A percentile compares a stretch with the other conserved stretches of the same genome.
These are phyloP conservation scores for Coranthus polyacanthus DNA, from an alignment of 2,797 vertebrate species.

Conservation along the genomic window DNA sequence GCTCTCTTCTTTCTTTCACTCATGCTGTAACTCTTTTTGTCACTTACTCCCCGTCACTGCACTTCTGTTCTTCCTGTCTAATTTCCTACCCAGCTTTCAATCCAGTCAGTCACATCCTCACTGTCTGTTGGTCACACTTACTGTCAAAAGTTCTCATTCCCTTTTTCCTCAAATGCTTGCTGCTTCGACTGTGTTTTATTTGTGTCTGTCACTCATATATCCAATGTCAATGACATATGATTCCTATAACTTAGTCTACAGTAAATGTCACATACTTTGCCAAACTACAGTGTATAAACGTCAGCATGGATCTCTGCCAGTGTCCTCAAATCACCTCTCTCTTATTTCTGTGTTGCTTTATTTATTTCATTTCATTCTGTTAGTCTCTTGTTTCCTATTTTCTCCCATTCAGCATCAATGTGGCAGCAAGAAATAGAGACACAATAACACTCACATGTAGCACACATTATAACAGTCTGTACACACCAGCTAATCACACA, in stretches of 20 bases:
- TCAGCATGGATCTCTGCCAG: conserved; percentile 3
- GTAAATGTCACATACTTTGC: conserved; percentile 7
- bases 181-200: conserved; percentile 19
- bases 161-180: conserved; percentile 4
- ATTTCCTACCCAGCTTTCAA: conserved; percentile 42
- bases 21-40: conserved; percentile 23
- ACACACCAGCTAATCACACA: conserved; percentile 33
- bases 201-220: conserved; percentile 2
- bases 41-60: conserved; percentile 17
- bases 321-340: neutral
- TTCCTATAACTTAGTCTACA: conserved; percentile 3
- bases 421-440: conserved; percentile 1
- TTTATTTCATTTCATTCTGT: conserved; percentile 11
- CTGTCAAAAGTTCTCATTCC: conserved; percentile 19
- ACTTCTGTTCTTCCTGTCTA: conserved; percentile 34
- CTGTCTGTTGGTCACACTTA: conserved; percentile 9
- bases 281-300: conserved; percentile 9
- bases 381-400: neutral
- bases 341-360: conserved; percentile 5
- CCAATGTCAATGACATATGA: conserved; percentile 11
- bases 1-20: conserved; percentile 25
- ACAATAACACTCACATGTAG: conserved; percentile 6
- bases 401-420: neutral
- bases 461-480: conserved; percentile 2
- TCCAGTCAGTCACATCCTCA: conserved; percentile 17